phyloP scores from a whole-genome alignment of 2,113 vertebrate genomes.

The Cephalopterus ornatus region DNA sequence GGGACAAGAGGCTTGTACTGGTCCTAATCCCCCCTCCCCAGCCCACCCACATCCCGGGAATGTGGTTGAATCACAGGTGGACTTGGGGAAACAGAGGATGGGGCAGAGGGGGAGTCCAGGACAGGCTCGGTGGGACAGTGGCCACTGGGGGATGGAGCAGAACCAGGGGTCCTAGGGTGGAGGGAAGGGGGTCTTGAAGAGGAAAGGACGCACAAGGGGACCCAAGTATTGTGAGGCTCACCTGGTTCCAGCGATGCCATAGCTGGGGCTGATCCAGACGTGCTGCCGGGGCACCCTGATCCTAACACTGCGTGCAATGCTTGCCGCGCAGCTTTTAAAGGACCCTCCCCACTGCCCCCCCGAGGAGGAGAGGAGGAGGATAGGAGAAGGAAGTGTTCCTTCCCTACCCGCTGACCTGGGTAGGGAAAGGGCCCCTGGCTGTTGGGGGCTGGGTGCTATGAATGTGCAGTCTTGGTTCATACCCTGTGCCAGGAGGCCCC shows the following conservation, averaged over 20 bases:
- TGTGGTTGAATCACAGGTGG: background rate
- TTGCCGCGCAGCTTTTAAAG: background rate
- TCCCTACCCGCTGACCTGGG: background rate
- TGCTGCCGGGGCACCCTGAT: background rate
- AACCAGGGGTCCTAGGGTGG: background rate
- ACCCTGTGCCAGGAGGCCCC: background rate
- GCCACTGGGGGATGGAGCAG: background rate
- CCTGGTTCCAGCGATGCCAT: slow-evolving; percentile 1
- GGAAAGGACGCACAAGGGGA: background rate
- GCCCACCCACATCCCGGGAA: background rate
- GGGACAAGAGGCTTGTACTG: background rate
- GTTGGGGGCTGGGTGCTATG: background rate
- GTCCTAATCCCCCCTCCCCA: background rate
- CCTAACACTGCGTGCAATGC: background rate
- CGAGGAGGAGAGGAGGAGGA: background rate
- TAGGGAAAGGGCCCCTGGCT: background rate
- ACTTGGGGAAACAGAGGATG: background rate
- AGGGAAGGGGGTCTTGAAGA: background rate
- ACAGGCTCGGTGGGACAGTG: background rate
- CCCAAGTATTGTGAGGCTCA: background rate
- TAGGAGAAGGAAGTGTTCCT: slow-evolving; percentile 24
- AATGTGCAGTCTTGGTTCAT: background rate
- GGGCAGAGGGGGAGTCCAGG: background rate
- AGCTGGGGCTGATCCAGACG: background rate
- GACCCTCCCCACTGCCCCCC: background rate